Evolutionary conservation across 2,888 invertebrate genomes (phyloP).

Genomic region (Agelastica alni): DNA sequence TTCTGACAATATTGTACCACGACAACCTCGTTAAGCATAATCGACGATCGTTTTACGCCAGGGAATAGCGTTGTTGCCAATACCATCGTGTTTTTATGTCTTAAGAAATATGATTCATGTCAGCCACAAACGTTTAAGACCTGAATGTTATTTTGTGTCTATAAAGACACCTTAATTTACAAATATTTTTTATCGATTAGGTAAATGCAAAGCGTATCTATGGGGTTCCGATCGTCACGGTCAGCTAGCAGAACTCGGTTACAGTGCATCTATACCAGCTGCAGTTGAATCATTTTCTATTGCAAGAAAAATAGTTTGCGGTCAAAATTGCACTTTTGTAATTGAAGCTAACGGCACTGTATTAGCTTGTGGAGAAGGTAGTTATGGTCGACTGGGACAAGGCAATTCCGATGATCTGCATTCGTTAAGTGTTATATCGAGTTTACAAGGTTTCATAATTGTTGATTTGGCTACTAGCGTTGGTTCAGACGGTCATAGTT

Average conservation of each 20-base stretch:
- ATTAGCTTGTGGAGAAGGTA: conserved; percentile 68
- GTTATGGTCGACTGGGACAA: conserved; percentile 65
- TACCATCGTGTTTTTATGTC: not conserved
- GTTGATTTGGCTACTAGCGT: conserved; percentile 65
- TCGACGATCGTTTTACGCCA: too few relatives aligned
- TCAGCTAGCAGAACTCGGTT: conserved; percentile 62
- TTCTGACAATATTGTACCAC: too few relatives aligned
- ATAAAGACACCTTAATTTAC: too few relatives aligned
- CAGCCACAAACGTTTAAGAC: not conserved
- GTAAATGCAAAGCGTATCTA: conserved; percentile 62
- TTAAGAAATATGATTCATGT: not conserved
- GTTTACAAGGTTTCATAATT: conserved; percentile 68
- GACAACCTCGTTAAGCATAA: too few relatives aligned
- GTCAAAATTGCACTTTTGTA: conserved; percentile 69
- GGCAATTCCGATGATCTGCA: conserved; percentile 68
- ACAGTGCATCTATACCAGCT: conserved; percentile 55
- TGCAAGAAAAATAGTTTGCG: conserved; percentile 65
- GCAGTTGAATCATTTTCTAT: conserved; percentile 58
- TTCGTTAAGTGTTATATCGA: conserved; percentile 62
- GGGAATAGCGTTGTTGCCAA: too few relatives aligned
- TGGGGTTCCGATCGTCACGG: conserved; percentile 69
- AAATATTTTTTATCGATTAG: not conserved
- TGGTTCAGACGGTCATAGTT: conserved; percentile 68
- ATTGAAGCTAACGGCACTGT: conserved; percentile 64
- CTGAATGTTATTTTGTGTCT: too few relatives aligned